Evolutionary conservation across 2,113 vertebrate species (phyloP), one percentile per base, ranked within the genome.

Genomic region (Cyphomyrus plagiostoma): DNA sequence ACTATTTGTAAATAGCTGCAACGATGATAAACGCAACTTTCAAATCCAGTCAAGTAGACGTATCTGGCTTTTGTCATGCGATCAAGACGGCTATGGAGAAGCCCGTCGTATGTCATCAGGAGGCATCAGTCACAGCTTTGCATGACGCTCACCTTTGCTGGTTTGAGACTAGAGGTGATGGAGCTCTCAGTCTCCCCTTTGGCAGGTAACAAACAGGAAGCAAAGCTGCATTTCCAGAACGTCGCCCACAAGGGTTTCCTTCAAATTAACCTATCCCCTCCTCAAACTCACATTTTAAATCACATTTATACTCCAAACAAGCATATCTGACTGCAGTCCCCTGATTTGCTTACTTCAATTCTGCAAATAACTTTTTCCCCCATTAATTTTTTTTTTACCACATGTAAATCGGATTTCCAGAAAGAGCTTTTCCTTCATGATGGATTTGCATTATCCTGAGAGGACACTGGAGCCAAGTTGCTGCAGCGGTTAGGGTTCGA

Each of bases 341-440:
- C 15, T 80, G 6, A 3, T 70, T 70, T 30, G 10, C 26, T 70
- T 62, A 9, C 39, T 48, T 70, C 8, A 2, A 45, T 45, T 11
- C 82, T 84, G 39, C 39, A 45, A 84, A 84, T 19, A 84, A 84
- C 74, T 89, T 89, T 87, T 80, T 91, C 88, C 93, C 88, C 49
- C 26, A 49, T 85, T 46, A 7, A 53, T 19, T 53, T 52, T 50
- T 8, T 83, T 45, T 83, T 46, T 10, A 21, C 23, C 45, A 83
- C 46, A 83, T 90, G 91, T 66, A 66, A 66, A 66, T 15, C 45
- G 89, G 87, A 35, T 88, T 66, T 53, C 50, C 49, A 58, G 35
- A 35, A 56, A 62, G 85, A n/a, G 19, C 66, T 48, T 88, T 8
- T 39, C 42, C 11, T 50, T 17, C 45, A 48, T 10, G 21, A 15